phyloP scores from a whole-genome alignment of 2,113 vertebrate species.

The Chinchilla lanigera region DNA sequence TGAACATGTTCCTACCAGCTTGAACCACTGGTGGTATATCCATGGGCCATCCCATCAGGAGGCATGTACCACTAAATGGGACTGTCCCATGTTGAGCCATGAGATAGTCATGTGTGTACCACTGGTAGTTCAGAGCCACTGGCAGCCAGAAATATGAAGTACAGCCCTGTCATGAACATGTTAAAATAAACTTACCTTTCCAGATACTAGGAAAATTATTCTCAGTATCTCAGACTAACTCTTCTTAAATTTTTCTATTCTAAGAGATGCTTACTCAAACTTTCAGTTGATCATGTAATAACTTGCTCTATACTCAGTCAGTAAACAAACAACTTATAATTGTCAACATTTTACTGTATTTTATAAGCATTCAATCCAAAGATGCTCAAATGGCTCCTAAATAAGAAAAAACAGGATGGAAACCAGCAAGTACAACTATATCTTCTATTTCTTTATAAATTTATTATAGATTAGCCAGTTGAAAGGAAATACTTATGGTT shows the following conservation, averaged over 20 bases:
- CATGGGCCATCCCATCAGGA: background rate
- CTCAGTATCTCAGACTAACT: background rate
- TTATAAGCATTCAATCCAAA: background rate
- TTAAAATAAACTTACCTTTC: conserved; percentile 51
- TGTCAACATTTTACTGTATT: background rate
- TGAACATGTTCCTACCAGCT: background rate
- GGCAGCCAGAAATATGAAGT: background rate
- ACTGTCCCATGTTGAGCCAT: background rate
- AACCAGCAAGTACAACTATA: background rate
- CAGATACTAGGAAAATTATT: conserved; percentile 47
- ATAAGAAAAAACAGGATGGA: background rate
- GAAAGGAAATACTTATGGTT: background rate
- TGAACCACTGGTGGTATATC: background rate
- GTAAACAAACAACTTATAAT: background rate
- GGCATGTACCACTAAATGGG: background rate
- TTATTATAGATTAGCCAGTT: background rate
- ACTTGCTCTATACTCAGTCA: background rate
- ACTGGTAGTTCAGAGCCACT: background rate
- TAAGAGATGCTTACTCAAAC: background rate
- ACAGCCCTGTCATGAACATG: background rate
- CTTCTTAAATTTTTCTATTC: background rate
- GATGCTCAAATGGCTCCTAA: background rate
- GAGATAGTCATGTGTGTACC: background rate
- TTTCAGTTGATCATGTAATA: conserved; percentile 6
- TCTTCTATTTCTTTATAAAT: background rate